Evolutionary conservation across 2,888 invertebrate genomes (phyloP).

Genomic region (Melangyna quadrimaculata): DNA sequence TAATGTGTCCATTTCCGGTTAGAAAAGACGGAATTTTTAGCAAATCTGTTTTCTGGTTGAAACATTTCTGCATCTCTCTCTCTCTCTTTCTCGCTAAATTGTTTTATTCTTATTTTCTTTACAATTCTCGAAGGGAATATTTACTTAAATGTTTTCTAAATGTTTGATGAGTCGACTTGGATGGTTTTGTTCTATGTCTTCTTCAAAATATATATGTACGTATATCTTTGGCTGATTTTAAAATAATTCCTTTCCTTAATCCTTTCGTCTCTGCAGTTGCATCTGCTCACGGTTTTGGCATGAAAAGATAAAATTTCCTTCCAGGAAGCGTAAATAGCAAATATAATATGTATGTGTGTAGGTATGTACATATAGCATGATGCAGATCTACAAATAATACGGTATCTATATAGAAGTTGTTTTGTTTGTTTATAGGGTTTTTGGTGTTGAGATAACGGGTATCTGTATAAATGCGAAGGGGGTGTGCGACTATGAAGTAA

Average conservation of each 20-base stretch:
- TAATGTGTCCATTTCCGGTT: neutral
- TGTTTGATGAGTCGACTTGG: constrained; percentile 59
- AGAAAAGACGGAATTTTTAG: neutral
- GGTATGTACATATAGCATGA: too few species aligned
- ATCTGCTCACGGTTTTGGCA: constrained; percentile 37
- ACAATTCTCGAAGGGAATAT: constrained; percentile 8
- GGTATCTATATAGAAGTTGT: neutral
- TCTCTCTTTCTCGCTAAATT: neutral
- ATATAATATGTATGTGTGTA: neutral
- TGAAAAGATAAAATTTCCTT: constrained; percentile 7
- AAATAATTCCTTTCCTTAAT: constrained; percentile 22
- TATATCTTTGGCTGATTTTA: neutral
- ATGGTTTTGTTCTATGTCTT: neutral
- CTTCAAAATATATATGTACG: neutral
- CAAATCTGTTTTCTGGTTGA: neutral
- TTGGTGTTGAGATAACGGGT: neutral
- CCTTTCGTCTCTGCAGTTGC: constrained; percentile 30
- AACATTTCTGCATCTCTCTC: neutral
- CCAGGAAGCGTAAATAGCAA: neutral
- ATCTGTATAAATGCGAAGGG: neutral
- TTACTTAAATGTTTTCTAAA: constrained; percentile 61
- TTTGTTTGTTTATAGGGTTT: neutral
- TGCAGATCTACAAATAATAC: constrained; percentile 24
- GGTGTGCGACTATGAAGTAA: constrained; percentile 12
- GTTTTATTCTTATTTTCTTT: neutral